Evolutionary conservation across 2,797 vertebrate genomes (phyloP), one percentile per base, ranked within the genome.

Genomic region (Helarctos malayanus): DNA sequence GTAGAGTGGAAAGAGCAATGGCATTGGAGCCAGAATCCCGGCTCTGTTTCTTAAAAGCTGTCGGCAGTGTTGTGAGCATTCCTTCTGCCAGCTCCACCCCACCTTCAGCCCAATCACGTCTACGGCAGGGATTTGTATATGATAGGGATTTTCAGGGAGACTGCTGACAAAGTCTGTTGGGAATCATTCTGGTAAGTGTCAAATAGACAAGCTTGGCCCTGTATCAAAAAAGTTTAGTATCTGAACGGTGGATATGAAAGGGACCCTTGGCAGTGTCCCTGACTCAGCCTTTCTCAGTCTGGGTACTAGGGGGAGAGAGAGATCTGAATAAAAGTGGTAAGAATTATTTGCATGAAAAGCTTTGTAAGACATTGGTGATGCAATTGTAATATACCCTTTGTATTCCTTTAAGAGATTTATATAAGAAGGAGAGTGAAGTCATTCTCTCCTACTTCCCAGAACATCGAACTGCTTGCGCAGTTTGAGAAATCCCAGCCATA

Each of bases 401-500:
- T 78, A 45, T 54, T 68, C 16, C 8, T 73, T 35, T 15, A 81
- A 92, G 63, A 86, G 81, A 41, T 96, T 88, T 63, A 69, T 35
- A 78, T 23, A 76, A 32, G 52, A 56, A 76, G 2, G 23, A 29
- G 75, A 90, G n/a, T 1, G 1, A 90, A 65, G 65, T 47, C 21
- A 2, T 65, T 47, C 23, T 80, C 52, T 91, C 69, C 63, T 59
- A 32, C 23, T 63, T 84, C 61, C 18, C 19, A 59, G 35, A 19
- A 21, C 23, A 71, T 6, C 61, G 38, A 45, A 18, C 0, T 3
- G 8, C 63, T 89, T 87, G 32, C 59, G 29, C 47, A 45, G 75
- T 69, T 73, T 79, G 90, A 96, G 78, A 81, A 84, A 94, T 57
- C 56, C 71, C 71, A 92, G 93, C n/a, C 14, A 15, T 18, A 35